These are phyloP conservation scores for Ganaspis sp. DNA, from an alignment of 1,140 invertebrate genomes.

Conservation along the genomic window DNA sequence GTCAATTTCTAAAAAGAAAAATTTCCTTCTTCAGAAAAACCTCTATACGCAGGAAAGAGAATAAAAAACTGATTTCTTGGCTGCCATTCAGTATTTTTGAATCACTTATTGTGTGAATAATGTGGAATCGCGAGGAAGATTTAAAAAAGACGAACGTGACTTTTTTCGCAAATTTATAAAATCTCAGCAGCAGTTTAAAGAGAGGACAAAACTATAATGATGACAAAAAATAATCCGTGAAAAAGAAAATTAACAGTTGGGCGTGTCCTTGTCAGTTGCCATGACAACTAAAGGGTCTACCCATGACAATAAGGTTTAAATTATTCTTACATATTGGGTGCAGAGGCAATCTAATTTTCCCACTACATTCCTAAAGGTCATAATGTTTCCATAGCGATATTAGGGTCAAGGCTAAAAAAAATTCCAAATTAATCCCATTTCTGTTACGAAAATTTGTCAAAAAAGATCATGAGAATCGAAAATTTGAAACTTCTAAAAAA, in stretches of 20 bases:
- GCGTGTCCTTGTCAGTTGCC: neutral
- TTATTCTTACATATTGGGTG: neutral
- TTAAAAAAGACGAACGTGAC: conserved; percentile 8
- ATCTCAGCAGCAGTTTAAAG: neutral
- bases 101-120: neutral
- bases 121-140: neutral
- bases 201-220: neutral
- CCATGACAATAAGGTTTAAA: neutral
- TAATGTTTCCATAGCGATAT: no score
- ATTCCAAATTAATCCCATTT: no score
- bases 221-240: no score
- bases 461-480: no score
- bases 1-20: no score
- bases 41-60: neutral
- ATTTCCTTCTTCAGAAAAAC: neutral
- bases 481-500: no score
- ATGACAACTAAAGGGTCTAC: conserved; percentile 1
- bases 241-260: neutral
- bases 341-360: neutral
- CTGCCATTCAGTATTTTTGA: neutral
- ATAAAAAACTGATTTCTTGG: neutral
- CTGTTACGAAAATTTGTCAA: no score
- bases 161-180: neutral
- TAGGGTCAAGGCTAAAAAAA: no score
- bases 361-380: no score